Evolutionary conservation across 1,140 invertebrate species (phyloP), one percentile per base, ranked within the genome.

Genomic region (Cydia amplana): DNA sequence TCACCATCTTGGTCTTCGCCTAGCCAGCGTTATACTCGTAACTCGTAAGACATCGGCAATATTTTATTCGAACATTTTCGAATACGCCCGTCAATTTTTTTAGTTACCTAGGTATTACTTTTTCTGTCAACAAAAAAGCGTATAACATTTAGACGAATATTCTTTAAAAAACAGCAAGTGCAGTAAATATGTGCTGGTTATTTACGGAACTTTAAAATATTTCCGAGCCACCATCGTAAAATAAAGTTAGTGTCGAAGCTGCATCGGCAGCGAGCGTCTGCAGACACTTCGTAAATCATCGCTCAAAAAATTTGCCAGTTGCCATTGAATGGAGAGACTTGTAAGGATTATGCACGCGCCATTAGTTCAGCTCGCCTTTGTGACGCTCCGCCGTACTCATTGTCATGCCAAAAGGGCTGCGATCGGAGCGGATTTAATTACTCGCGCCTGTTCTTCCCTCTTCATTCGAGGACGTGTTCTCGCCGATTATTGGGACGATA

Each of bases 321-420:
- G 65, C 75, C 74, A 74, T 40, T 81, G 80, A 84, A 86, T 80
- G 60, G 80, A 75, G 78, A 79, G 81, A 80, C 80, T 82, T 86
- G 78, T 80, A 75, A 80, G 80, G 77, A 84, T 86, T 86, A 86
- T 83, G 80, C 60, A 83, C 78, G 76, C 79, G 77, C 83, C 84
- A 86, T 86, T 86, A 86, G 83, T 74, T 81, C 82, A 74, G 78
- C 83, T 77, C 77, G 82, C 83, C 77, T 84, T 83, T 83, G 80
- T 82, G 79, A 72, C 65, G 70, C 64, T 73, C 73, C 70, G 72
- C 77, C 74, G 46, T 60, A 74, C 73, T 82, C 79, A 83, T 82
- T 83, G 82, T 83, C 78, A 77, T 79, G 75, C 49, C 76, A 77
- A 77, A 80, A 80, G 76, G 79, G 77, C 75, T 80, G 76, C 64